Evolutionary conservation across 1,140 invertebrate genomes (phyloP), one percentile per base, ranked within the genome.

Genomic region (Ctenoplectra terminalis): DNA sequence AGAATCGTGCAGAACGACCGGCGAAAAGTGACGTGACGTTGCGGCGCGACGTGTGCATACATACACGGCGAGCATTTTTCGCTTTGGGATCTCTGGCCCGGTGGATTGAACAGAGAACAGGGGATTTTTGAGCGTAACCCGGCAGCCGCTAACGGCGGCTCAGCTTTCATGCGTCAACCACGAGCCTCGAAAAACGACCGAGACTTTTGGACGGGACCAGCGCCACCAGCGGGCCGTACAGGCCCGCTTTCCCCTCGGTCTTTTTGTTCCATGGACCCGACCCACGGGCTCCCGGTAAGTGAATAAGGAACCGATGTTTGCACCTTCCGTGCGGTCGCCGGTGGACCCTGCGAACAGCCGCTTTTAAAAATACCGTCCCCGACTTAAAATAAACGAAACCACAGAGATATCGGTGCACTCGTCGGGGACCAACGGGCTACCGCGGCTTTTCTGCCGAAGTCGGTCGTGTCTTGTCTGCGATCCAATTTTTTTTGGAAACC

Each of bases 161-260:
- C 82, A 84, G 70, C 79, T 84, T 84, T 84, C 82, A 84, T 84
- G 71, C 71, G 52, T 52, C 63, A 58, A 84, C 79, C 70, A 70
- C 82, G 77, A 71, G 58, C 40, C 69, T 60, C 72, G 71, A 81
- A 81, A 81, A 81, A 81, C 61, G 72, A 81, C 50, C 79, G 72
- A 75, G 29, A 70, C 56, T 72, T 52, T 52, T 52, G 37, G 31
- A n/a, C 48, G 11, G 7, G 66, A 48, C 60, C 46, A 37, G 17
- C 23, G 40, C 48, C 60, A 43, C 54, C 66, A 20, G 31, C 34
- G 31, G 29, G 29, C 74, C 34, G 17, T n/a, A 26, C 60, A 29
- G 31, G n/a, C 31, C 43, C 69, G 46, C 46, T 79, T 79, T 73
- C 46, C 69, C 58, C 67, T 48, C 15, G n/a, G 11, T 63, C 48